Evolutionary conservation across 1,140 invertebrate species (phyloP).

Genomic region (Formica exsecta): DNA sequence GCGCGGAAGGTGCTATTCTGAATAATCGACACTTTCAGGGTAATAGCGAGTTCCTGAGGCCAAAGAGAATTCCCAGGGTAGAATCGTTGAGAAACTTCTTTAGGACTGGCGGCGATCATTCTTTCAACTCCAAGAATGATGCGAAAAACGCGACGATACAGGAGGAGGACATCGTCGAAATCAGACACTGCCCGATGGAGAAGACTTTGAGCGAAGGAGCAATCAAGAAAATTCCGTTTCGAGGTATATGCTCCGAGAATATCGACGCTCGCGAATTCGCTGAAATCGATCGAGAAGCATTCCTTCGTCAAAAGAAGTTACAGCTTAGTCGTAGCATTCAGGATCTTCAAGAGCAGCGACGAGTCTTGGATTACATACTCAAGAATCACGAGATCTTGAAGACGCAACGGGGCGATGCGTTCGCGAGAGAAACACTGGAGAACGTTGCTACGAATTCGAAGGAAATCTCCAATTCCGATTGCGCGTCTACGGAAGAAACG

Average conservation of each 20-base stretch:
- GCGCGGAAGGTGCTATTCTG: neutral
- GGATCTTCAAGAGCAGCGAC: constrained; percentile 80
- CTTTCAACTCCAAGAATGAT: constrained; percentile 57
- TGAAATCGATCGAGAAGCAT: constrained; percentile 15
- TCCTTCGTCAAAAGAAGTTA: constrained; percentile 74
- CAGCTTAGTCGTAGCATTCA: constrained; percentile 80
- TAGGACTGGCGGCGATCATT: constrained; percentile 73
- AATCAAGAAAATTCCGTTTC: constrained; percentile 65
- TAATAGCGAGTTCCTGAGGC: constrained; percentile 70
- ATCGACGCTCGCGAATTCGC: neutral
- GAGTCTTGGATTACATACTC: constrained; percentile 80
- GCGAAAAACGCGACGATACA: constrained; percentile 77
- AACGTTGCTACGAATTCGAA: constrained; percentile 59
- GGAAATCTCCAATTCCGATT: constrained; percentile 15
- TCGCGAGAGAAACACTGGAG: constrained; percentile 69
- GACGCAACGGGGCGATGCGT: constrained; percentile 71
- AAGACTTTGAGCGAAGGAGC: constrained; percentile 83
- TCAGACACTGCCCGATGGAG: constrained; percentile 77
- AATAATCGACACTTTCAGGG: constrained; percentile 51
- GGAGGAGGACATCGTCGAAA: constrained; percentile 72
- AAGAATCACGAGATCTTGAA: constrained; percentile 78
- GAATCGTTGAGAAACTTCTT: constrained; percentile 88
- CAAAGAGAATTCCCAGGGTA: constrained; percentile 87
- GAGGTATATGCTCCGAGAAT: neutral
- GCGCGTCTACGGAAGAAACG: neutral